Conservation (phyloP, 2,113 vertebrate species). For the Petroica traversi region DNA sequence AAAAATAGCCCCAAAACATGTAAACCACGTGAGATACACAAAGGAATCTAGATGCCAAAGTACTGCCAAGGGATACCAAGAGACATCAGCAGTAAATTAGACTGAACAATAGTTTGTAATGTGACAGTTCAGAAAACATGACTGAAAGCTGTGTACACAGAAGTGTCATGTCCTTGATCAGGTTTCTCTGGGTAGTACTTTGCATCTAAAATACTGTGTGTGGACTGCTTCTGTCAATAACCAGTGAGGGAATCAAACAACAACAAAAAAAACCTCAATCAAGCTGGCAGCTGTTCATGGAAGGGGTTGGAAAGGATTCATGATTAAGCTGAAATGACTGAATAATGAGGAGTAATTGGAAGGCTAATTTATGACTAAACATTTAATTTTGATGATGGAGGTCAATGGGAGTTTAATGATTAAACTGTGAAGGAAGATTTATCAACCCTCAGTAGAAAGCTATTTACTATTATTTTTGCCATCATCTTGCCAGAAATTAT, state of each 20-base stretch:
- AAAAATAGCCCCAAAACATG: fast-evolving
- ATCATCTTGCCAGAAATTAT: not conserved
- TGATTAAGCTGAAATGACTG: constrained; percentile 7
- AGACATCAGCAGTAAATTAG: not conserved
- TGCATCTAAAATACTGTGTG: not conserved
- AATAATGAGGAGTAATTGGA: constrained; percentile 35
- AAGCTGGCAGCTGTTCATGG: not conserved
- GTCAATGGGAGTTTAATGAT: constrained; percentile 7
- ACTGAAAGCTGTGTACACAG: not conserved
- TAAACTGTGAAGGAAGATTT: not conserved
- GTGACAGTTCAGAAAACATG: not conserved
- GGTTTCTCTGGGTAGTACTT: not conserved
- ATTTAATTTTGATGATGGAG: constrained; percentile 24
- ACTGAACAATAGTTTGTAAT: not conserved
- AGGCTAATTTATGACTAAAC: constrained; percentile 3
- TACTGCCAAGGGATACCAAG: not conserved
- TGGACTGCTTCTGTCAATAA: not conserved
- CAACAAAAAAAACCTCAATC: not conserved
- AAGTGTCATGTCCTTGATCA: not conserved
- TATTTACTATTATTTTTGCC: not conserved
- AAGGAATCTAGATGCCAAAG: not conserved
- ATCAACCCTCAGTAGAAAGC: not conserved
- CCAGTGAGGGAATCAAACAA: not conserved
- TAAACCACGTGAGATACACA: not conserved
- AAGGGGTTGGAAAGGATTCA: not conserved